These are phyloP conservation scores for Zeugodacus cucurbitae DNA, from an alignment of 1,140 invertebrate species.

Conservation along the genomic window DNA sequence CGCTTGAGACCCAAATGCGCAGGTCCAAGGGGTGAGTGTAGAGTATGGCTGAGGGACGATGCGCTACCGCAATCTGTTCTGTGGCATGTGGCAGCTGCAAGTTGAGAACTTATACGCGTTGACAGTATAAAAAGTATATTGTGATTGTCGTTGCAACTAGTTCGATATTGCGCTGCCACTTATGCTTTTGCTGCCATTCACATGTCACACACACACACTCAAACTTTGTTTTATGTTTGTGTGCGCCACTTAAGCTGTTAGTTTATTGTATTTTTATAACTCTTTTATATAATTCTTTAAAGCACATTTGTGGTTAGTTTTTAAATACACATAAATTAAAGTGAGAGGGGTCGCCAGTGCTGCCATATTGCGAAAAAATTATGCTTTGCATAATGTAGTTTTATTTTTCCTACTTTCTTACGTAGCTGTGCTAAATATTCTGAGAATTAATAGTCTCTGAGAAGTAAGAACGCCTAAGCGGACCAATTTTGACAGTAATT, in stretches of 20 bases:
- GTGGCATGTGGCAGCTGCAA: not conserved
- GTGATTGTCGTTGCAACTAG: constrained; percentile 8
- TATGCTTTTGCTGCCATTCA: not conserved
- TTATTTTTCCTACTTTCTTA: no score
- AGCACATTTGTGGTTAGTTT: no score
- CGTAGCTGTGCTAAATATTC: no score
- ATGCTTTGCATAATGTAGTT: no score
- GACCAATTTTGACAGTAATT: no score
- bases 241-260: not conserved
- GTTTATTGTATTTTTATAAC: not conserved
- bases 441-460: no score
- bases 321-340: no score
- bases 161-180: not conserved
- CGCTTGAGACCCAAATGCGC: constrained; percentile 3
- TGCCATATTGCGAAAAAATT: no score
- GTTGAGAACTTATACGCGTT: constrained; percentile 11
- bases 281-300: not conserved
- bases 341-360: no score
- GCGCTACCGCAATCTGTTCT: not conserved
- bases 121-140: not conserved
- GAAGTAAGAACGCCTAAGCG: no score
- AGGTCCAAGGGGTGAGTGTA: not conserved
- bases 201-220: not conserved
- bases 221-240: not conserved
- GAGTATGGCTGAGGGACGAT: not conserved